A percentile compares a stretch with the other conserved stretches of the same genome.
These are phyloP conservation scores for Cirrhinus mrigala DNA, from an alignment of 2,797 vertebrate genomes.

Conservation along the genomic window DNA sequence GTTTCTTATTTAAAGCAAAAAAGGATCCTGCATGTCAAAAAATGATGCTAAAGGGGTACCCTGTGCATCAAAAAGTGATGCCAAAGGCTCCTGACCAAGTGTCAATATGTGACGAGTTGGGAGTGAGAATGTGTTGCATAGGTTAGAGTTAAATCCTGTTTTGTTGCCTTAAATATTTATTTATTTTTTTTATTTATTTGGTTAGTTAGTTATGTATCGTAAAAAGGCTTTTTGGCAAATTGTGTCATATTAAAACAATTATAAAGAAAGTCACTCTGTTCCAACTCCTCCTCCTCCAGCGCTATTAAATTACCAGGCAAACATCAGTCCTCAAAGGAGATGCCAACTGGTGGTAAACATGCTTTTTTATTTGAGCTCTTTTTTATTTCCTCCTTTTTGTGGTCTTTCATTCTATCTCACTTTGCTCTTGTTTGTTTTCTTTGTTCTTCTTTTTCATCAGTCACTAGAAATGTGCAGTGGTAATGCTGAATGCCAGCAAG, in stretches of 20 bases:
- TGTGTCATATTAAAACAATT: neutral
- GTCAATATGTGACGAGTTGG: no score
- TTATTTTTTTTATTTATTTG: neutral
- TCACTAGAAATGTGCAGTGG: conserved; percentile 44
- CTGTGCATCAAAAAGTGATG: no score
- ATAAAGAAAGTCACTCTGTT: neutral
- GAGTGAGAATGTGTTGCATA: no score
- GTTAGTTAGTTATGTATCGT: no score
- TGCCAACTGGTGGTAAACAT: conserved; percentile 22
- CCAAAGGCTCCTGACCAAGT: no score
- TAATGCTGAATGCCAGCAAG: conserved; percentile 60
- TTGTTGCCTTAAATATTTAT: no score
- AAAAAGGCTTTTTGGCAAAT: neutral
- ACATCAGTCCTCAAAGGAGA: conserved; percentile 55
- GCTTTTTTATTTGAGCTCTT: conserved; percentile 29
- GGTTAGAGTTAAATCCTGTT: no score
- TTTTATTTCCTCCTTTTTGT: conserved; percentile 33
- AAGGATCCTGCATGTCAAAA: no score
- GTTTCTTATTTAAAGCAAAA: no score
- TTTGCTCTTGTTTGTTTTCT: conserved; percentile 52
- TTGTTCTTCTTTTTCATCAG: conserved; percentile 63
- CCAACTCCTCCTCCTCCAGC: conserved; percentile 12
- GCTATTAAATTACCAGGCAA: conserved; percentile 55
- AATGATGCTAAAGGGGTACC: no score
- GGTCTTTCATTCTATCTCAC: conserved; percentile 46